Conservation (phyloP, 2,113 vertebrate species). For the Corvus moneduloides region DNA sequence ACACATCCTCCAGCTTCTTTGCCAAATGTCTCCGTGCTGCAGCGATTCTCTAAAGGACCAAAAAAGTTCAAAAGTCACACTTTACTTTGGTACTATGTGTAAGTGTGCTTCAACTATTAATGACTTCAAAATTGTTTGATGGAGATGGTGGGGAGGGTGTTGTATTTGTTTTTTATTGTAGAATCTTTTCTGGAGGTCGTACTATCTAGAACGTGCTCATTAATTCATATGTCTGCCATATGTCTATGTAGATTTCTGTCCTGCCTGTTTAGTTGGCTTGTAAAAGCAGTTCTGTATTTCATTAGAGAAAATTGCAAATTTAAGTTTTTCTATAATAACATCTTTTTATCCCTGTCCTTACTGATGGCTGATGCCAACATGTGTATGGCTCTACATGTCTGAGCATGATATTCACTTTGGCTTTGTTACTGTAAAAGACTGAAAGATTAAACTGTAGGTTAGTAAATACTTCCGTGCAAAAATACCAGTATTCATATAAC, state of each 20-base stretch:
- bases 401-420: background rate
- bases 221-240: background rate
- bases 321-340: background rate
- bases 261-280: background rate
- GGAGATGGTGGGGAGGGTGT: fast-evolving
- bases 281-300: background rate
- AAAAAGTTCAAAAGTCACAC: background rate
- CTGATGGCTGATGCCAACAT: background rate
- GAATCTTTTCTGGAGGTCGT: background rate
- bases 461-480: background rate
- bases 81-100: background rate
- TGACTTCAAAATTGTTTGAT: background rate
- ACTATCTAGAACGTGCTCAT: background rate
- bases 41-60: background rate
- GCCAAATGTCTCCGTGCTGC: fast-evolving
- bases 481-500: background rate
- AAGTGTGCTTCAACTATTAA: background rate
- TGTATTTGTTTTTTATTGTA: background rate
- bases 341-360: background rate
- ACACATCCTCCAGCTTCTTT: background rate
- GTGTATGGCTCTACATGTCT: background rate
- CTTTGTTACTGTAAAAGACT: background rate
- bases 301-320: background rate
- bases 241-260: background rate
- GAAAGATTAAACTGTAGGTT: background rate